Evolutionary conservation across 1,140 invertebrate species (phyloP).

Genomic region (Periplaneta americana): DNA sequence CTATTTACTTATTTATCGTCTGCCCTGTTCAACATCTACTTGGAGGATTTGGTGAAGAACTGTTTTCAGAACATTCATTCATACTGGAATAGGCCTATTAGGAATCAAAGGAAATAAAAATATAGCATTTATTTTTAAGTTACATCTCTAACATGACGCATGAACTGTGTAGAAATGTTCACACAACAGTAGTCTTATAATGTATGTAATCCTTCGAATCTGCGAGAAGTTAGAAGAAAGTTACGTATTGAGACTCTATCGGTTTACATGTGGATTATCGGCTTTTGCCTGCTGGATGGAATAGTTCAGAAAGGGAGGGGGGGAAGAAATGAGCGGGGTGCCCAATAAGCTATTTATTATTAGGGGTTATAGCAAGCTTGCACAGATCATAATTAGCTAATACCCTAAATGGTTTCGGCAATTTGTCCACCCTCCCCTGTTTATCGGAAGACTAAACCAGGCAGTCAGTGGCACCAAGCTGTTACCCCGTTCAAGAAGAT

Average conservation of each 20-base stretch:
- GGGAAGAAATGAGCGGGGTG: not conserved
- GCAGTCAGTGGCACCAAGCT: not conserved
- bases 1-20: too few species aligned
- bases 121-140: too few species aligned
- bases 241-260: not conserved
- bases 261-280: not conserved
- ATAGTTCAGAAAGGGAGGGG: not conserved
- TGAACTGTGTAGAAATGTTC: not conserved
- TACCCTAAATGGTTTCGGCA: conserved; percentile 4
- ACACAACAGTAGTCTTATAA: not conserved
- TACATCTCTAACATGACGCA: too few species aligned
- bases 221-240: not conserved
- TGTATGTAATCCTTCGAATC: not conserved
- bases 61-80: too few species aligned
- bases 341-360: not conserved
- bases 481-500: not conserved
- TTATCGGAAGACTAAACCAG: not conserved
- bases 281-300: not conserved
- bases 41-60: too few species aligned
- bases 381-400: conserved; percentile 1
- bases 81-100: too few species aligned
- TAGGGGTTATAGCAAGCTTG: not conserved
- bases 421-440: not conserved
- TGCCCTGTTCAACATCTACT: too few species aligned
- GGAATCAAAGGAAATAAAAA: too few species aligned